Base-by-base conservation (phyloP, 1,140 invertebrate genomes). In the Cheumatopsyche charites region DNA sequence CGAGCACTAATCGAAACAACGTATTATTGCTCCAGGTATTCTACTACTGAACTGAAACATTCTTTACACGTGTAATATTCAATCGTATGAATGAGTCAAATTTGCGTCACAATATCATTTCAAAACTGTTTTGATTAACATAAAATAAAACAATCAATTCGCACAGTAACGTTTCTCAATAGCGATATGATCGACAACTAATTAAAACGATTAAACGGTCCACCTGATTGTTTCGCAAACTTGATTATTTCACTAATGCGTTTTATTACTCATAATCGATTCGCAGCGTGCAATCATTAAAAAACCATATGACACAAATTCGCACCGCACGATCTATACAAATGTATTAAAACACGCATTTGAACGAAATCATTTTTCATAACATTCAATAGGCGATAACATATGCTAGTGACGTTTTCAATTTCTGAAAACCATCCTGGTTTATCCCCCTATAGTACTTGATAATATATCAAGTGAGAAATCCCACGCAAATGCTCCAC, bases 1-100 rank as follows among this genome's bases (percentile, higher is more conserved):
- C 11, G 42, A 12, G 66, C 25, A 12, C 12, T 68, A 68, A 68
- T 68, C 55, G 42, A 68, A 68, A 19, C 19, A 9, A 52, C n/a
- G n/a, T n/a, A n/a, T n/a, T n/a, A n/a, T n/a, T n/a, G n/a, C n/a
- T n/a, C n/a, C n/a, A n/a, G n/a, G n/a, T n/a, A n/a, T n/a, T n/a
- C n/a, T n/a, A n/a, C n/a, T n/a, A n/a, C n/a, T n/a, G n/a, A n/a
- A n/a, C n/a, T n/a, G n/a, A n/a, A n/a, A n/a, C n/a, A n/a, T n/a
- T n/a, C n/a, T n/a, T n/a, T n/a, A n/a, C n/a, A n/a, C n/a, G n/a
- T n/a, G n/a, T n/a, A n/a, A n/a, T n/a, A n/a, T n/a, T n/a, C n/a
- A n/a, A n/a, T n/a, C n/a, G n/a, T n/a, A n/a, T n/a, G 9, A 36
- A 36, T 36, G 9, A 36, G 9, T 36, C 29, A 36, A 9, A 36